phyloP scores from a whole-genome alignment of 53 echinoderm and acorn worm genomes.

The Henricia sp. region DNA sequence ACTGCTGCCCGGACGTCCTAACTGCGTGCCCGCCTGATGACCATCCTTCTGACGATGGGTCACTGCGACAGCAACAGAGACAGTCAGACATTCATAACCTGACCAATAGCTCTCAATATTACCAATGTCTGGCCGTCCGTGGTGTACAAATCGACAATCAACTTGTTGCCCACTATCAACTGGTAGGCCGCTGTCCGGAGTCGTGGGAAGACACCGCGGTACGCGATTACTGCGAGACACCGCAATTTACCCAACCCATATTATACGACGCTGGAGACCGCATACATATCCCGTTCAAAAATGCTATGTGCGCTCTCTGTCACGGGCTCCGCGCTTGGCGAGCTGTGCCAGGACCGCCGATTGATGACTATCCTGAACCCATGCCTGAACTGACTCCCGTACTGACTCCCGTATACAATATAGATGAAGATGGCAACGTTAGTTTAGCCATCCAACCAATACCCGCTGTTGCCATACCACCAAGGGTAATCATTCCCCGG shows the following conservation, averaged over 20 bases:
- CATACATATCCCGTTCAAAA: conserved; percentile 4
- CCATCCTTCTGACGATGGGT: background rate
- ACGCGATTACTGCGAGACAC: conserved; percentile 4
- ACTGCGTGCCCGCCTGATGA: background rate
- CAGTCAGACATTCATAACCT: background rate
- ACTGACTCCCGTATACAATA: background rate
- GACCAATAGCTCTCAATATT: conserved; percentile 25
- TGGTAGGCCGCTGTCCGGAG: conserved; percentile 27
- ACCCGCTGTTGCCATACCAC: background rate
- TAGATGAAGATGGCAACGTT: background rate
- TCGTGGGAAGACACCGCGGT: background rate
- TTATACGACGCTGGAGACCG: background rate
- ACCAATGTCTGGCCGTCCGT: background rate
- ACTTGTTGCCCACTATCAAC: background rate
- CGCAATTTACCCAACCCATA: background rate
- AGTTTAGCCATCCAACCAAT: background rate
- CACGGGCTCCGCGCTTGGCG: background rate
- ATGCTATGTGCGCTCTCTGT: conserved; percentile 10
- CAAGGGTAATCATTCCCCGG: background rate
- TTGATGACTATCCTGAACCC: background rate
- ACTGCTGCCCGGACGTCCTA: conserved; percentile 7
- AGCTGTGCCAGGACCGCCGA: background rate
- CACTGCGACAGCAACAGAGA: background rate
- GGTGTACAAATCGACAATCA: background rate
- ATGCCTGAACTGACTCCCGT: no score